Percentiles rank a stretch among this genome's conserved stretches.
These are phyloP conservation scores for Drosophila atripex DNA, from an alignment of 2,888 invertebrate genomes.

Conservation along the genomic window DNA sequence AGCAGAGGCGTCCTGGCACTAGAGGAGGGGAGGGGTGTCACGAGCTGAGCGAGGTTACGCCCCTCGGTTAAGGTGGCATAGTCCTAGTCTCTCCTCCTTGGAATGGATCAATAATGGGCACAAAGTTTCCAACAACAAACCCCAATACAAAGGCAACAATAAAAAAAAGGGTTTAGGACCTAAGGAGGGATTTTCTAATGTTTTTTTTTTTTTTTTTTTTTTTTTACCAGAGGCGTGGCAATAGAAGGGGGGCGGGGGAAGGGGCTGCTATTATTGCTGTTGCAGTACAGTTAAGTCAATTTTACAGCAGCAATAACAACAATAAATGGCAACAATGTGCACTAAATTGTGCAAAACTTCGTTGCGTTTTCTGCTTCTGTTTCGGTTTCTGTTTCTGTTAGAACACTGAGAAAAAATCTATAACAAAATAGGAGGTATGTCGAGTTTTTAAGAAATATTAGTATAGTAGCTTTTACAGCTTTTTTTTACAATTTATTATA, in stretches of 20 bases:
- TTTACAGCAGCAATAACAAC: conserved; percentile 49
- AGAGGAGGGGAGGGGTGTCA: too few species aligned
- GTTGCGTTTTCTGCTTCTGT: conserved; percentile 45
- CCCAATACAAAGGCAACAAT: conserved; percentile 21
- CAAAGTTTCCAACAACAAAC: conserved; percentile 62
- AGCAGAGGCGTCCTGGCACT: too few species aligned
- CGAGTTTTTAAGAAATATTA: background rate
- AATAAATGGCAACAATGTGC: conserved; percentile 63
- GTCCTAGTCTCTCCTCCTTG: conserved; percentile 30
- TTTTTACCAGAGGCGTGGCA: conserved; percentile 16
- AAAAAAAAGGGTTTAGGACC: conserved; percentile 48
- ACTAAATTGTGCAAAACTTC: conserved; percentile 73
- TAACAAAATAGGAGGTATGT: background rate
- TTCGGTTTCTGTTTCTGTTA: conserved; percentile 16
- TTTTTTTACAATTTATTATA: background rate
- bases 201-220: conserved; percentile 49
- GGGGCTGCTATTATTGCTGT: conserved; percentile 45
- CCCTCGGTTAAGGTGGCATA: conserved; percentile 41
- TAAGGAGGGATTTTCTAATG: conserved; percentile 69
- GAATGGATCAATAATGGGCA: conserved; percentile 73
- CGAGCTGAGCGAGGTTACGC: conserved; percentile 33
- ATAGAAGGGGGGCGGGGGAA: background rate
- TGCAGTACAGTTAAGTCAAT: conserved; percentile 73
- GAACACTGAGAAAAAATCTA: background rate
- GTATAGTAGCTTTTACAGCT: rapidly evolving